Conservation (phyloP, 2,113 vertebrate genomes). For the Spilogale gracilis region DNA sequence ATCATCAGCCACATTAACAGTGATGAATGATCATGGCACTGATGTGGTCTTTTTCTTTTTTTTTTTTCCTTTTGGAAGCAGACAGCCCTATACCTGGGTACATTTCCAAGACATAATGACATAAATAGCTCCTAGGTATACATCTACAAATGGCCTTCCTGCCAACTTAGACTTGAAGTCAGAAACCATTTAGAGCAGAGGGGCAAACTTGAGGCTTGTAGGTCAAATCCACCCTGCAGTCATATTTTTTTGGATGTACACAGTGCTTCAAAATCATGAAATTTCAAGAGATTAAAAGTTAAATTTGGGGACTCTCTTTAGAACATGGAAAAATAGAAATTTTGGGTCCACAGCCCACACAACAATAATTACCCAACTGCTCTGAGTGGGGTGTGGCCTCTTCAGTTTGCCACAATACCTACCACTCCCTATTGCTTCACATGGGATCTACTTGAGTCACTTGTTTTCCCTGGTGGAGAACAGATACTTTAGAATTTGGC, state of each 20-base stretch:
- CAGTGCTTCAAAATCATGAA: constrained; percentile 29
- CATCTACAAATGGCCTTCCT: background rate
- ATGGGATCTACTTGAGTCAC: background rate
- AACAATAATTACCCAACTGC: background rate
- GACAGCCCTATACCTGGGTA: constrained; percentile 7
- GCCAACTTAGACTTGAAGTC: background rate
- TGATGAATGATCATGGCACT: constrained; percentile 63
- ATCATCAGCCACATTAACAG: constrained; percentile 62
- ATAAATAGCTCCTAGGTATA: constrained; percentile 44
- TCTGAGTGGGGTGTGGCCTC: background rate
- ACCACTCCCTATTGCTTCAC: background rate
- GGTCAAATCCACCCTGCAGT: constrained; percentile 19
- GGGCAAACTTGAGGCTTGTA: background rate
- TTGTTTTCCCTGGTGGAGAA: background rate
- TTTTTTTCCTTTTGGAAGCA: constrained; percentile 34
- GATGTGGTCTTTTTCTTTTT: constrained; percentile 40
- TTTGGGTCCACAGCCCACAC: background rate
- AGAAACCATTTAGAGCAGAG: constrained; percentile 34
- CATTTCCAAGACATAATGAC: constrained; percentile 58
- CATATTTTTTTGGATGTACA: background rate
- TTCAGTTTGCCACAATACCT: background rate
- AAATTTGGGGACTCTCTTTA: background rate
- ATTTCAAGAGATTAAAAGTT: background rate
- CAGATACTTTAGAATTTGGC: background rate
- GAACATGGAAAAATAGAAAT: background rate